Percentiles rank a stretch among this genome's conserved stretches.
These are phyloP conservation scores for Babyrousa celebensis DNA, from an alignment of 2,797 vertebrate species.

Conservation along the genomic window DNA sequence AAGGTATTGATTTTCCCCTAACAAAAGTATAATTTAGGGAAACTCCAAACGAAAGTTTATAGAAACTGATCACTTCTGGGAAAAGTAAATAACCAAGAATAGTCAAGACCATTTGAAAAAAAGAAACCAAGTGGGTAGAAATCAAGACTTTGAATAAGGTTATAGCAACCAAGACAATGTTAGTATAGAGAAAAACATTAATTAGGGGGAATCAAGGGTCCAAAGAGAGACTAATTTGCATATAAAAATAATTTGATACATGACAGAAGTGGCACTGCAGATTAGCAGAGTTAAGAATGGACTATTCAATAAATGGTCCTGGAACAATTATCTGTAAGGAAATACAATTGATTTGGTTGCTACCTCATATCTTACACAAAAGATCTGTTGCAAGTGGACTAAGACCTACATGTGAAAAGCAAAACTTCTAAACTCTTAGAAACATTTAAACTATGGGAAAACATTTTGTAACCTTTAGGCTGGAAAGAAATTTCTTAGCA, in stretches of 20 bases:
- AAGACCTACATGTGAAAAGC: background rate
- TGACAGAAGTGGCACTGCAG: background rate
- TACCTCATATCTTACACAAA: background rate
- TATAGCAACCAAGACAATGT: background rate
- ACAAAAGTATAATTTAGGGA: background rate
- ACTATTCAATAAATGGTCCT: background rate
- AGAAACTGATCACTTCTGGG: background rate
- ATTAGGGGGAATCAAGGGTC: background rate
- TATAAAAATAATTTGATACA: background rate
- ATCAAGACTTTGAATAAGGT: background rate
- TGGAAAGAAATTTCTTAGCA: constrained; percentile 29
- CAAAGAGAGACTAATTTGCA: background rate
- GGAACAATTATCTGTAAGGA: background rate
- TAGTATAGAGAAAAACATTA: background rate
- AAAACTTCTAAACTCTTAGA: background rate
- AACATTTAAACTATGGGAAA: constrained; percentile 47
- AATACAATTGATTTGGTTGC: background rate
- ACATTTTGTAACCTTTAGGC: background rate
- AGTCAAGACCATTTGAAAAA: background rate
- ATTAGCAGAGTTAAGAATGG: background rate
- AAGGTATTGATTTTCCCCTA: background rate
- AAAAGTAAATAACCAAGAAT: constrained; percentile 8
- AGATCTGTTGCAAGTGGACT: background rate
- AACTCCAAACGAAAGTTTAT: background rate
- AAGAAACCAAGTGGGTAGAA: background rate